These are phyloP conservation scores for Gryllus bimaculatus DNA, from an alignment of 1,140 invertebrate genomes.

Conservation along the genomic window DNA sequence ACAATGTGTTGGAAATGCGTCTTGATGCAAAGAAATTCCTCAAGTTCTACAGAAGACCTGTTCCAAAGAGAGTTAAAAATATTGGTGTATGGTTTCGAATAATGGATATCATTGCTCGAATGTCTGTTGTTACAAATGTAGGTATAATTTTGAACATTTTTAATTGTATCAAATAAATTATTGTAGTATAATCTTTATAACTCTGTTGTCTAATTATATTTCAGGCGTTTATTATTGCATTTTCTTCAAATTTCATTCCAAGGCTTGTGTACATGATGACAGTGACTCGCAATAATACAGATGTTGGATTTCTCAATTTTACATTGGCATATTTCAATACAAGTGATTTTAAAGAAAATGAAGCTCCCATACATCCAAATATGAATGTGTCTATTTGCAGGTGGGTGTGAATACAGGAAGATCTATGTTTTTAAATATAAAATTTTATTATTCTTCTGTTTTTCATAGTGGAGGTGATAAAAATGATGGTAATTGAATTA, in stretches of 20 bases:
- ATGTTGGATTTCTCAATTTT: slow-evolving; percentile 66
- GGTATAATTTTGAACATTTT: slow-evolving; percentile 32
- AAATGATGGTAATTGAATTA: no score
- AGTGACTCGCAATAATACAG: slow-evolving; percentile 44
- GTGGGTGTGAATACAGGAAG: slow-evolving; percentile 32
- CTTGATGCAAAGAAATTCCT: slow-evolving; percentile 80
- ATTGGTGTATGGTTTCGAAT: slow-evolving; percentile 92
- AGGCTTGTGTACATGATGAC: slow-evolving; percentile 68
- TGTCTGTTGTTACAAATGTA: slow-evolving; percentile 90
- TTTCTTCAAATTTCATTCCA: slow-evolving; percentile 96
- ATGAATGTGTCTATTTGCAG: slow-evolving; percentile 47
- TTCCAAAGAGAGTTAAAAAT: slow-evolving; percentile 71
- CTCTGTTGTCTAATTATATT: slow-evolving; percentile 27
- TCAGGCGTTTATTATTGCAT: slow-evolving; percentile 96
- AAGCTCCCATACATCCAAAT: slow-evolving; percentile 30
- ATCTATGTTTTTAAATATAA: slow-evolving; percentile 8
- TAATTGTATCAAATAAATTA: not conserved
- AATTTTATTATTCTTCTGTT: slow-evolving; percentile 13
- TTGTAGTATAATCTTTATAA: not conserved
- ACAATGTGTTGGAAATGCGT: slow-evolving; percentile 83
- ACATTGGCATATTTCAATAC: slow-evolving; percentile 75
- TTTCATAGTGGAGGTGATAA: not conserved
- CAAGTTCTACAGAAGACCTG: slow-evolving; percentile 72
- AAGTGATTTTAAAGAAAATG: slow-evolving; percentile 46
- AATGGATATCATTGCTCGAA: slow-evolving; percentile 75